Evolutionary conservation across 2,113 vertebrate species (phyloP).

Genomic region (Fregetta grallaria): DNA sequence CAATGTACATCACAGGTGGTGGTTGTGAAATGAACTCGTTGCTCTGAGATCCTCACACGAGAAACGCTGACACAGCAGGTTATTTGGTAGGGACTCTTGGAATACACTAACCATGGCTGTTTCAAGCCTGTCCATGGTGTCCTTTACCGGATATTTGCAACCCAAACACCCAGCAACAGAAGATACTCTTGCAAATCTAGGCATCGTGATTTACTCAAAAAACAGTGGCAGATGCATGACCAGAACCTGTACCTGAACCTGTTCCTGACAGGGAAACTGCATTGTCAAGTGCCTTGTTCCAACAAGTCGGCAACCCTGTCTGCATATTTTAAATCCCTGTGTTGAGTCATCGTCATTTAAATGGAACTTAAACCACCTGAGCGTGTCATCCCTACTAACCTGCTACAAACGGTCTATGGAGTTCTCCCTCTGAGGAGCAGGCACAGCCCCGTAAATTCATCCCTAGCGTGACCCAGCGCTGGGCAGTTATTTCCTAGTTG

Average conservation of each 20-base stretch:
- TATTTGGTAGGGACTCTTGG: neutral
- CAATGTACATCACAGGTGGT: neutral
- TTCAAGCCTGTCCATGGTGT: neutral
- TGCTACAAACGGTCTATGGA: neutral
- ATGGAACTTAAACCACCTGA: neutral
- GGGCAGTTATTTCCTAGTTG: neutral
- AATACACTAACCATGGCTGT: neutral
- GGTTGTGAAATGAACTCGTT: constrained; percentile 7
- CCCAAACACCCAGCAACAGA: neutral
- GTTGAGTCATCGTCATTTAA: constrained; percentile 8
- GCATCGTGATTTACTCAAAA: neutral
- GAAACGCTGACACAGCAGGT: neutral
- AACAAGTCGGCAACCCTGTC: neutral
- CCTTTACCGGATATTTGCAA: neutral
- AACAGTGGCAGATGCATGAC: neutral
- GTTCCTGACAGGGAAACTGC: neutral
- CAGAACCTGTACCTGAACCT: neutral
- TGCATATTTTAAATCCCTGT: neutral
- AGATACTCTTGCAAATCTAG: neutral
- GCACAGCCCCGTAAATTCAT: neutral
- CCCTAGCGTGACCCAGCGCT: neutral
- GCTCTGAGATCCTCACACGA: neutral
- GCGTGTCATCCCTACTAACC: neutral
- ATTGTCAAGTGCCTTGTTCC: neutral
- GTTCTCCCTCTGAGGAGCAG: neutral